Conservation (phyloP, 2,797 vertebrate species). For the Scarus forsteni region DNA sequence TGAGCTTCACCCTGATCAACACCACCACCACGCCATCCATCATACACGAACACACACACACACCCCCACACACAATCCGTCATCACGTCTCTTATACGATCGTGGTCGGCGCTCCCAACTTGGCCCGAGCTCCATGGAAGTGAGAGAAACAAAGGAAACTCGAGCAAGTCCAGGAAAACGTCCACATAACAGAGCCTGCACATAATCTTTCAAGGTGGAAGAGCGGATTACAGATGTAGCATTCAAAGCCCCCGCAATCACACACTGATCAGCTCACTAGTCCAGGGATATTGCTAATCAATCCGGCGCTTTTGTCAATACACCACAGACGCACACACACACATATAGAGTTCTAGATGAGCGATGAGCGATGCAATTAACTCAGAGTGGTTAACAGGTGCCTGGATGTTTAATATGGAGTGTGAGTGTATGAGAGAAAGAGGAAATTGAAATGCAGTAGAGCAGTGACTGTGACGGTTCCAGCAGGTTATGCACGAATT, state of each 20-base stretch:
- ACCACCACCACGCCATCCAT: slow-evolving; percentile 68
- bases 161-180: slow-evolving; percentile 56
- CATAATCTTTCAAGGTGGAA: slow-evolving; percentile 43
- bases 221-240: slow-evolving; percentile 64
- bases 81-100: slow-evolving; percentile 51
- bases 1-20: slow-evolving; percentile 76
- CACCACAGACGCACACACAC: slow-evolving; percentile 19
- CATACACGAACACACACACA: slow-evolving; percentile 48
- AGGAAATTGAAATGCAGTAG: slow-evolving; percentile 85
- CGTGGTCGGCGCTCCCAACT: slow-evolving; percentile 27
- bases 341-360: slow-evolving; percentile 44
- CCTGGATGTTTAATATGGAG: slow-evolving; percentile 82
- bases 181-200: slow-evolving; percentile 52
- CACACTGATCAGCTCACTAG: slow-evolving; percentile 70
- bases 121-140: slow-evolving; percentile 45
- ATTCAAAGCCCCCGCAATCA: slow-evolving; percentile 71
- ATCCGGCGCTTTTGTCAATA: slow-evolving; percentile 67
- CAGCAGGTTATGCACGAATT: slow-evolving; percentile 71
- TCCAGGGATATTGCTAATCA: slow-evolving; percentile 71
- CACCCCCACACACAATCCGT: slow-evolving; percentile 39
- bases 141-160: slow-evolving; percentile 61
- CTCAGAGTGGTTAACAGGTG: slow-evolving; percentile 80
- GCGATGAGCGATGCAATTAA: slow-evolving; percentile 78
- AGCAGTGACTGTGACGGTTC: slow-evolving; percentile 80
- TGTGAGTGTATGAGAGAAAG: slow-evolving; percentile 30